phyloP scores from a whole-genome alignment of 2,888 invertebrate genomes.

The Scaeva pyrastri region DNA sequence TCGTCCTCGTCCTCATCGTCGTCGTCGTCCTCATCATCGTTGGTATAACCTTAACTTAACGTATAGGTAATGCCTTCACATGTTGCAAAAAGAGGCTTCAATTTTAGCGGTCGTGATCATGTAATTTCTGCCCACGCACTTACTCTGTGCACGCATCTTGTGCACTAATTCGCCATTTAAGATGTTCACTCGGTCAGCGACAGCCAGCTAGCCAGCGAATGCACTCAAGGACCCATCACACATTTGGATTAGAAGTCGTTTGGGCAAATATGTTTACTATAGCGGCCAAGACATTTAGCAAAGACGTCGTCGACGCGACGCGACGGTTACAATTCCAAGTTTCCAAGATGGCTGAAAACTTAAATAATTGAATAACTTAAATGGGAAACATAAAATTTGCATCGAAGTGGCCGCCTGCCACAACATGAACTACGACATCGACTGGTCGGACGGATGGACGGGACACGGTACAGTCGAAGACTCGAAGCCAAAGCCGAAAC shows the following conservation, averaged over 20 bases:
- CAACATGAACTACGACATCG: slow-evolving; percentile 73
- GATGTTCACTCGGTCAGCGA: slow-evolving; percentile 71
- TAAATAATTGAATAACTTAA: slow-evolving; percentile 75
- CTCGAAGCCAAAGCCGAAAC: too few species aligned
- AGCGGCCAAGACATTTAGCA: slow-evolving; percentile 17
- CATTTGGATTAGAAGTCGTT: slow-evolving; percentile 69
- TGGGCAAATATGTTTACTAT: slow-evolving; percentile 60
- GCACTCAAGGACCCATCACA: slow-evolving; percentile 52
- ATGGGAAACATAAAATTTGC: slow-evolving; percentile 75
- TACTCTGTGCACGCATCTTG: slow-evolving; percentile 74
- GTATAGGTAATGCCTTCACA: slow-evolving; percentile 41
- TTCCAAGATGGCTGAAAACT: slow-evolving; percentile 73
- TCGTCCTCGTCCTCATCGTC: slow-evolving; percentile 26
- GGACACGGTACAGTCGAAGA: too few species aligned
- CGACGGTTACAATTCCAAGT: slow-evolving; percentile 41
- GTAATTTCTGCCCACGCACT: slow-evolving; percentile 84
- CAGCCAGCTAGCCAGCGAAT: slow-evolving; percentile 29
- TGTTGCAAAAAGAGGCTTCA: slow-evolving; percentile 64
- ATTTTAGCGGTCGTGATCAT: slow-evolving; percentile 84
- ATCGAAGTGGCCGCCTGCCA: slow-evolving; percentile 71
- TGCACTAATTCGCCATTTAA: slow-evolving; percentile 76
- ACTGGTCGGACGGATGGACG: neutral
- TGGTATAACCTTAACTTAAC: neutral
- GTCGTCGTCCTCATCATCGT: slow-evolving; percentile 17
- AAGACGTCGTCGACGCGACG: slow-evolving; percentile 6